Conservation (phyloP, 2,888 invertebrate species). For the Pyralis farinalis region DNA sequence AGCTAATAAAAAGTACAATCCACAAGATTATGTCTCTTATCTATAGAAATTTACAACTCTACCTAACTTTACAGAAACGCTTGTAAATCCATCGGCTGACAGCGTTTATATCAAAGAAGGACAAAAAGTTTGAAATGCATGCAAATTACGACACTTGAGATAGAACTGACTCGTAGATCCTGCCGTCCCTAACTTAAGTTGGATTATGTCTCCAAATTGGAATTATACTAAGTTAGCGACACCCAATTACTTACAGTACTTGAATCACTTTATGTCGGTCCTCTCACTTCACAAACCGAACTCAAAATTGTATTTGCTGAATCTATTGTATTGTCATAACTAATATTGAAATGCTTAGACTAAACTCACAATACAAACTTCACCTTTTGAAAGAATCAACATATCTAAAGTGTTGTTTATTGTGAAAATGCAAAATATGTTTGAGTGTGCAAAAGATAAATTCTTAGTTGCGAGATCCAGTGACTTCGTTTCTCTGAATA, state of each 20-base stretch:
- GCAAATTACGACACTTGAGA: conserved; percentile 30
- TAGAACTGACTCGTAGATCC: conserved; percentile 22
- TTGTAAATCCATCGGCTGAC: conserved; percentile 14
- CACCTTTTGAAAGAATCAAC: no score
- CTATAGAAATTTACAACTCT: neutral
- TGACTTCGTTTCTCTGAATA: no score
- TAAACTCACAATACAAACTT: no score
- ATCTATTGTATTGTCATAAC: conserved; percentile 17
- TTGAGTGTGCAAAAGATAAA: no score
- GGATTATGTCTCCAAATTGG: conserved; percentile 41
- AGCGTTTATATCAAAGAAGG: conserved; percentile 25
- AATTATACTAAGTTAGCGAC: conserved; percentile 37
- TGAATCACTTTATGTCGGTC: conserved; percentile 22
- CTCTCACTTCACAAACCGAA: conserved; percentile 18
- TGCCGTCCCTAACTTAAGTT: conserved; percentile 33
- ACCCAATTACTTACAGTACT: conserved; percentile 32
- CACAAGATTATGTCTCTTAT: no score
- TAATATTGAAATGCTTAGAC: conserved; percentile 13
- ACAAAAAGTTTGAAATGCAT: conserved; percentile 38
- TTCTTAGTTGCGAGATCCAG: no score
- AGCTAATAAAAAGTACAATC: no score
- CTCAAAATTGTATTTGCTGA: conserved; percentile 22
- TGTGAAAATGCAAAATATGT: no score
- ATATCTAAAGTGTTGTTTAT: no score
- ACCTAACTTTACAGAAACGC: conserved; percentile 17